A percentile compares a stretch with the other conserved stretches of the same genome.
These are phyloP conservation scores for Crioceris asparagi DNA, from an alignment of 2,888 invertebrate species.

Conservation along the genomic window DNA sequence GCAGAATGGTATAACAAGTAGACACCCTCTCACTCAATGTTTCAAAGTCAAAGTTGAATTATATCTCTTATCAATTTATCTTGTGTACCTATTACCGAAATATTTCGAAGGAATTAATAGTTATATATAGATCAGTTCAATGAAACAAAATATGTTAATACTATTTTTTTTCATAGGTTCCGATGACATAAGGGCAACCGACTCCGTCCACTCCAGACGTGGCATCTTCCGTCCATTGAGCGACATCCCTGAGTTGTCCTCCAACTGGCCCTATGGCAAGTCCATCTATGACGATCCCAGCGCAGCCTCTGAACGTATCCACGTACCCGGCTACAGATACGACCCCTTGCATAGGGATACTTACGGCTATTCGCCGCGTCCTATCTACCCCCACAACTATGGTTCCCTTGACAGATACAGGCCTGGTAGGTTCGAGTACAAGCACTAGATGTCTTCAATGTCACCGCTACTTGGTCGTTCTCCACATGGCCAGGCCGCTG, in stretches of 20 bases:
- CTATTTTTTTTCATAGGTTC: constrained; percentile 51
- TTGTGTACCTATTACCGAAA: too few species aligned
- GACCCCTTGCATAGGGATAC: constrained; percentile 81
- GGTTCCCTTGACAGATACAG: constrained; percentile 64
- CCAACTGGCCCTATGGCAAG: constrained; percentile 68
- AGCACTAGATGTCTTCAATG: constrained; percentile 10
- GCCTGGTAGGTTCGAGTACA: constrained; percentile 62
- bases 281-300: constrained; percentile 81
- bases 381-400: constrained; percentile 81
- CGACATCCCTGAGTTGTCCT: constrained; percentile 62
- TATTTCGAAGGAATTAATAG: too few species aligned
- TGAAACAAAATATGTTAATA: not conserved
- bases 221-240: constrained; percentile 52
- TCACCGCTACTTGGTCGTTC: constrained; percentile 19
- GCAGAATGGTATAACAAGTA: too few species aligned
- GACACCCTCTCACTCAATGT: too few species aligned
- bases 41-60: too few species aligned
- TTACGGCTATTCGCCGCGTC: constrained; percentile 81
- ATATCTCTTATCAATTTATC: too few species aligned
- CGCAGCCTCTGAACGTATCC: constrained; percentile 72
- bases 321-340: constrained; percentile 82
- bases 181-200: constrained; percentile 84
- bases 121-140: too few species aligned
- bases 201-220: constrained; percentile 50
- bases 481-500: too few species aligned